Conservation (phyloP, 2,888 invertebrate genomes). For the Cinara cedri region DNA sequence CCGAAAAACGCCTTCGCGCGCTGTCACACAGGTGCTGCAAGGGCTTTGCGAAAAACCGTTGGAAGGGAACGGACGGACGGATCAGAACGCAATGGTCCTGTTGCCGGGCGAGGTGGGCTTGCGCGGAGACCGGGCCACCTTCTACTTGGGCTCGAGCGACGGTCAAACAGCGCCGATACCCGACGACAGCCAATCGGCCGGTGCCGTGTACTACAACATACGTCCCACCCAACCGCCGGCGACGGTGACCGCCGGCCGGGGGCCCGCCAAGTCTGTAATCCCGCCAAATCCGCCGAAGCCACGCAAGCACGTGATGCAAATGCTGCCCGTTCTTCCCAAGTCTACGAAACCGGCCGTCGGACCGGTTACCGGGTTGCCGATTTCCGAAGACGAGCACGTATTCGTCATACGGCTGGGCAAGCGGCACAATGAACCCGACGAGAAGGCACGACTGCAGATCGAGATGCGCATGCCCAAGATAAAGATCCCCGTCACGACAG, state of each 20-base stretch:
- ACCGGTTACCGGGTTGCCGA: constrained; percentile 7
- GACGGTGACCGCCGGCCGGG: too few species aligned
- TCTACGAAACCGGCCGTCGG: neutral
- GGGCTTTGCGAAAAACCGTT: too few species aligned
- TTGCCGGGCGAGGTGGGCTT: neutral
- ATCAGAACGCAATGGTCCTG: neutral
- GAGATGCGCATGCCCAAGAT: neutral
- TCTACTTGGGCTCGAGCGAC: neutral
- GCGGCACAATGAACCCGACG: neutral
- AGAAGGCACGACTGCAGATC: constrained; percentile 5
- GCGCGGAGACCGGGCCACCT: neutral
- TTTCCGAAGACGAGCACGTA: neutral
- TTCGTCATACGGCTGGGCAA: neutral
- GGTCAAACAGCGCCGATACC: neutral
- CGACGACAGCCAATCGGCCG: neutral
- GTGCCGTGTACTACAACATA: neutral
- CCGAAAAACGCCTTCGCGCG: too few species aligned
- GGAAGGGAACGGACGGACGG: neutral
- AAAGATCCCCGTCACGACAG: too few species aligned
- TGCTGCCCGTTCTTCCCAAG: neutral
- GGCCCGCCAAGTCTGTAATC: neutral
- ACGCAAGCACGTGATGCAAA: constrained; percentile 18
- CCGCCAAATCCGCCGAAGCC: too few species aligned
- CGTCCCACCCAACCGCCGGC: neutral
- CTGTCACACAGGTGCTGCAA: too few species aligned